Percentiles rank a stretch among this genome's conserved stretches.
These are phyloP conservation scores for Apodemus speciosus DNA, from an alignment of 2,113 vertebrate genomes.

Conservation along the genomic window DNA sequence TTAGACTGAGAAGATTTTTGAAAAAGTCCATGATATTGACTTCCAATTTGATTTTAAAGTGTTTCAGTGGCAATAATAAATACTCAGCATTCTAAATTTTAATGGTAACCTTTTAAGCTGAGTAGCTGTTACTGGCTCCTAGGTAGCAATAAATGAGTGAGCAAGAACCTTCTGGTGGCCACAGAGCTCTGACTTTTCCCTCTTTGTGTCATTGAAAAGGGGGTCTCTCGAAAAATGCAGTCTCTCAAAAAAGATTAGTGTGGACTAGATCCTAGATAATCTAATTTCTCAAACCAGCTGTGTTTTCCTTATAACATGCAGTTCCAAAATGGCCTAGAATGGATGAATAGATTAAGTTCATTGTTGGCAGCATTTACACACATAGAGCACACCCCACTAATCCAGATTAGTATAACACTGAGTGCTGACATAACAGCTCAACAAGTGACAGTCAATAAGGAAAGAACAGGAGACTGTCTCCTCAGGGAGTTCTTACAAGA, in stretches of 20 bases:
- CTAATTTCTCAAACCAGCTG: not conserved
- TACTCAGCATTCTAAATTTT: not conserved
- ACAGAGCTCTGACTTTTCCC: not conserved
- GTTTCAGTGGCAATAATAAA: not conserved
- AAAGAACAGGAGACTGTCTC: not conserved
- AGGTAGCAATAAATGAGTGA: not conserved
- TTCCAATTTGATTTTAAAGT: slow-evolving; percentile 22
- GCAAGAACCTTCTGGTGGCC: not conserved
- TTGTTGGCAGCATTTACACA: not conserved
- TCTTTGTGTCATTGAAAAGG: not conserved
- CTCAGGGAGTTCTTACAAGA: not conserved
- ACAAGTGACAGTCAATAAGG: not conserved
- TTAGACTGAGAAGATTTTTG: not conserved
- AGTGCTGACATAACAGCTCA: not conserved
- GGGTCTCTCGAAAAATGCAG: not conserved
- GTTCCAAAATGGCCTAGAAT: not conserved
- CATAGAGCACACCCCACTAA: not conserved
- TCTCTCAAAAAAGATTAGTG: not conserved
- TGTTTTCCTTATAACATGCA: not conserved
- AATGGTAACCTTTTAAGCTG: not conserved
- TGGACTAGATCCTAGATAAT: not conserved
- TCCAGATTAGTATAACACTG: not conserved
- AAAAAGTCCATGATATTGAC: not conserved
- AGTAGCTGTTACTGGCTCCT: not conserved
- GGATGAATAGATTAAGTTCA: not conserved